Conservation (phyloP, 2,113 vertebrate species). For the Acanthisitta chloris region DNA sequence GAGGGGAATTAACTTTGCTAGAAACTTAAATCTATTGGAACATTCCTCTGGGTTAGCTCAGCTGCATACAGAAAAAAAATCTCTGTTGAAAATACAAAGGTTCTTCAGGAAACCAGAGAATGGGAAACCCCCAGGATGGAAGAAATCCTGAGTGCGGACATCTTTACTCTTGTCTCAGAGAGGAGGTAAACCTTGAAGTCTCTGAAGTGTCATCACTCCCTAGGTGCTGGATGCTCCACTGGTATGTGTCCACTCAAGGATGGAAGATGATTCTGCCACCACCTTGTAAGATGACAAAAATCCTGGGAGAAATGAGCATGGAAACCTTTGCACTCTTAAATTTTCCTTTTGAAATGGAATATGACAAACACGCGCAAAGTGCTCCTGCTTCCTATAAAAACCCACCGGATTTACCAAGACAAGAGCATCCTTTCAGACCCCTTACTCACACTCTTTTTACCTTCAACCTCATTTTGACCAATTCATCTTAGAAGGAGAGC, state of each 20-base stretch:
- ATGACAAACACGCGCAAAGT: not conserved
- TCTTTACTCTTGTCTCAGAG: not conserved
- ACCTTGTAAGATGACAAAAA: not conserved
- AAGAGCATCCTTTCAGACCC: not conserved
- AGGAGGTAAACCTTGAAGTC: accelerated
- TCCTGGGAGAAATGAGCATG: accelerated
- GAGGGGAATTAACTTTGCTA: not conserved
- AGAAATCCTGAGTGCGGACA: not conserved
- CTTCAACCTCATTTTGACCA: not conserved
- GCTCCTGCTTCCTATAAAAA: not conserved
- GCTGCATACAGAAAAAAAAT: not conserved
- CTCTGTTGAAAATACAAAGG: not conserved
- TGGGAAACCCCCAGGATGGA: not conserved
- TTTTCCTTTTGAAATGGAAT: not conserved
- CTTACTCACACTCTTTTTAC: not conserved
- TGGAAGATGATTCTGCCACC: not conserved
- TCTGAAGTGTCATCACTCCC: not conserved
- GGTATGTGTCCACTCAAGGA: accelerated
- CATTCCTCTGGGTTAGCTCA: accelerated
- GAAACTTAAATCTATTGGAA: not conserved
- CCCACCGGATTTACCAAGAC: not conserved
- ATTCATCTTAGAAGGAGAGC: not conserved
- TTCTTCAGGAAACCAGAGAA: not conserved
- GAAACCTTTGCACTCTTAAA: not conserved
- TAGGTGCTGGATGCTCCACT: accelerated